Conservation (phyloP, 1,140 invertebrate species). For the Calliopsis andreniformis region DNA sequence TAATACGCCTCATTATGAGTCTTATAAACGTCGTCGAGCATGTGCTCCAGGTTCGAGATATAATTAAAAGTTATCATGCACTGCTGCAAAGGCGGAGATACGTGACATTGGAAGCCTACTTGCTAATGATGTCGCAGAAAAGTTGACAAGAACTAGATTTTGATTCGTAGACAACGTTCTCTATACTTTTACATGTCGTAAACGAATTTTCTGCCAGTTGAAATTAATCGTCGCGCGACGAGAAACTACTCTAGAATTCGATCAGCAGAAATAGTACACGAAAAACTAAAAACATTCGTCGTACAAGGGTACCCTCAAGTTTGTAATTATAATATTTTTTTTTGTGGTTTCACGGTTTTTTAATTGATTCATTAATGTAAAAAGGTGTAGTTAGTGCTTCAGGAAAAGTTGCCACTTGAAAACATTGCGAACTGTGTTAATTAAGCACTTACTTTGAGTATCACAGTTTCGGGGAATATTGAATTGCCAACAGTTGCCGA, state of each 20-base stretch:
- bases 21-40: neutral
- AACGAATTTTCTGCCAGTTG: no score
- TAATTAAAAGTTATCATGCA: conserved; percentile 15
- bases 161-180: neutral
- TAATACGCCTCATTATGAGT: conserved; percentile 32
- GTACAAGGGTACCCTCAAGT: no score
- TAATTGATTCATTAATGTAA: no score
- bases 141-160: neutral
- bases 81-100: neutral
- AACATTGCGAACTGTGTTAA: no score
- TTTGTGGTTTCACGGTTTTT: no score
- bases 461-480: neutral
- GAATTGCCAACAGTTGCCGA: neutral
- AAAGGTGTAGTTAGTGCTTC: no score
- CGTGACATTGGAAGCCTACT: conserved; percentile 12
- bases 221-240: no score
- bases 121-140: conserved; percentile 15
- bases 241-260: no score
- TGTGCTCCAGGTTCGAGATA: conserved; percentile 3
- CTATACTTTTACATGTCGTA: neutral
- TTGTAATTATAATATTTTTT: no score
- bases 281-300: no score
- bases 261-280: no score
- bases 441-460: neutral
- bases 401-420: no score